phyloP scores from a whole-genome alignment of 2,113 vertebrate genomes.

The Otolemur garnettii region DNA sequence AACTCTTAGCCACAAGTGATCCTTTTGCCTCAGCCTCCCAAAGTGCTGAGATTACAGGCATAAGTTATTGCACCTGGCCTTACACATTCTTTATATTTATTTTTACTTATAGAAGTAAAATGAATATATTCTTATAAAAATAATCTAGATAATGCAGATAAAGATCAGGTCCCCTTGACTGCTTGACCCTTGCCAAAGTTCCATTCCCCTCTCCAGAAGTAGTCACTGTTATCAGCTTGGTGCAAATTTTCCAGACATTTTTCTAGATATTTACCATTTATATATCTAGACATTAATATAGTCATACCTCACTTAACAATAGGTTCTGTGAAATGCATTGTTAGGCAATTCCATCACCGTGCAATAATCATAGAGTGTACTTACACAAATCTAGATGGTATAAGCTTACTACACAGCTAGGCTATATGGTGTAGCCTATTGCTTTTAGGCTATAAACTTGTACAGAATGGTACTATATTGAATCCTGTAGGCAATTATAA shows the following conservation, averaged over 20 bases:
- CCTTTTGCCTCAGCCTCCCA: no score
- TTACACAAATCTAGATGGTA: not conserved
- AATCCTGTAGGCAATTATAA: not conserved
- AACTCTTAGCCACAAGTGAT: no score
- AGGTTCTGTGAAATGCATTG: no score
- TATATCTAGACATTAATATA: not conserved
- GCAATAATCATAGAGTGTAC: not conserved
- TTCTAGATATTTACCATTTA: constrained; percentile 9
- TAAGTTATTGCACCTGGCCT: no score
- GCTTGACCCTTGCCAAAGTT: constrained; percentile 12
- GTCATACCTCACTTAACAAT: no score
- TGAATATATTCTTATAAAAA: constrained; percentile 57
- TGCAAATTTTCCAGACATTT: not conserved
- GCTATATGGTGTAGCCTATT: not conserved
- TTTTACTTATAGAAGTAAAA: constrained; percentile 37
- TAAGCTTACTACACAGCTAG: not conserved
- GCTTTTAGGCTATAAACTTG: not conserved
- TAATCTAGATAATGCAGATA: constrained; percentile 38
- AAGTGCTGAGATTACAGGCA: no score
- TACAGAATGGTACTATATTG: not conserved
- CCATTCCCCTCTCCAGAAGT: not conserved
- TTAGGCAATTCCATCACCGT: no score
- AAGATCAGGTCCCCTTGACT: constrained; percentile 8
- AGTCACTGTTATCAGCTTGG: not conserved
- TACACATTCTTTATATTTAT: not conserved